Evolutionary conservation across 2,888 invertebrate genomes (phyloP), one percentile per base, ranked within the genome.

Genomic region (Petrophora chlorosata): DNA sequence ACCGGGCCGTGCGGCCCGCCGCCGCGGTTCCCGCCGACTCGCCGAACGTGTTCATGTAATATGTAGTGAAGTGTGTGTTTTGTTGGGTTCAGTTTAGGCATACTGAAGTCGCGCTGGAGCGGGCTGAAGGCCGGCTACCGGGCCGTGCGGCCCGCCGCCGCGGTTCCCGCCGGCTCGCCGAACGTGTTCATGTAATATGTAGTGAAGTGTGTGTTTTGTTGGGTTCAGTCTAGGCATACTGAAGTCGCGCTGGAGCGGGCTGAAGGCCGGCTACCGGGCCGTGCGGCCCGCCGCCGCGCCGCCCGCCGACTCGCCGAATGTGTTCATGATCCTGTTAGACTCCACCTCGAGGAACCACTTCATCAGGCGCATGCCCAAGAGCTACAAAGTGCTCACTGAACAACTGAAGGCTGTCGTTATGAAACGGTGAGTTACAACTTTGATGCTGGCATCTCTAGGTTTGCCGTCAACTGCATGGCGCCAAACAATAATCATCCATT

Each of bases 321-420:
- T 97, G 0, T 78, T 98, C 0, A 95, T 97, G 88, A 92, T 97
- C 52, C 97, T 96, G 0, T 95, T 96, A 64, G 98, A 98, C 82
- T 98, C 98, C 0, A 79, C 97, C 0, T 97, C 98, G 0, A 92
- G 94, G 33, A 95, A 96, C 80, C 94, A 95, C 1, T 96, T 96
- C 65, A 94, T 95, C 33, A 90, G 97, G 17, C 94, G 95, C 67
- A 85, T 97, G 64, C 96, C 97, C 0, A 93, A 93, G 61, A 94
- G 94, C 10, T 95, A 95, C 69, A 87, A 91, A n/a, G 94, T 93
- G 70, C 75, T 97, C 16, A 92, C 89, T 1, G 87, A 94, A 2
- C 44, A 53, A 3, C n/a, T 63, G 5, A 15, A 56, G 1, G 65
- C 56, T 1, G 60, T 63, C 0, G 34, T 69, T 1, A 32, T 70